Percentiles rank a stretch among this genome's conserved stretches.
phyloP scores from a whole-genome alignment of 2,797 vertebrate species.

The Mionectes olivaceus region DNA sequence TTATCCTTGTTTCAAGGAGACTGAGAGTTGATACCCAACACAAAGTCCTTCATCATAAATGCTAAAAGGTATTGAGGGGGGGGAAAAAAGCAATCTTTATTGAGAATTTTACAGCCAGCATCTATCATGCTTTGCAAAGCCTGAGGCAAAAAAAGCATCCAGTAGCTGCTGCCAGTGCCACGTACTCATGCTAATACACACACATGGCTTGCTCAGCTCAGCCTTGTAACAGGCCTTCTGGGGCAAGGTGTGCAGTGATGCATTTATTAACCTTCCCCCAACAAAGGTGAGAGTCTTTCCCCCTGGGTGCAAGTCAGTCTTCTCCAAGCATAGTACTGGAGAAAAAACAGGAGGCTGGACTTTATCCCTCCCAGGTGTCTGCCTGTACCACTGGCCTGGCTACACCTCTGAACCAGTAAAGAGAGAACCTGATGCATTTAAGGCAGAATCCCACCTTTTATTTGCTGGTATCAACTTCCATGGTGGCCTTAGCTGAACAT shows the following conservation, averaged over 20 bases:
- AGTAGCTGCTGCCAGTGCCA: constrained; percentile 25
- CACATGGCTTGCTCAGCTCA: not conserved
- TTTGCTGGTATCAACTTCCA: not conserved
- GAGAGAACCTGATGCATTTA: not conserved
- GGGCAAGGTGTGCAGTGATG: constrained; percentile 27
- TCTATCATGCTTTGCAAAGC: constrained; percentile 5
- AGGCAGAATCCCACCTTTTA: not conserved
- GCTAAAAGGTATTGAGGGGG: not conserved
- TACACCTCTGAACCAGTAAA: not conserved
- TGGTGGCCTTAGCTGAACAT: not conserved
- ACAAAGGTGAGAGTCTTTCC: not conserved
- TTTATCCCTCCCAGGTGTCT: not conserved
- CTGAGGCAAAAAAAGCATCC: constrained; percentile 19
- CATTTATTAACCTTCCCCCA: constrained; percentile 39
- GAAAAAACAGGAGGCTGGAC: not conserved
- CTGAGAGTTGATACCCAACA: not conserved
- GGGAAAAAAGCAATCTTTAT: not conserved
- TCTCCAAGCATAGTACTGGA: not conserved
- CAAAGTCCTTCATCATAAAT: not conserved
- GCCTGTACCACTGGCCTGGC: not conserved
- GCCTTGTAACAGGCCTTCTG: constrained; percentile 42
- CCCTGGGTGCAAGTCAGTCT: not conserved
- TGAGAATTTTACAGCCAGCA: constrained; percentile 12
- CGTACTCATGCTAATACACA: constrained; percentile 19
- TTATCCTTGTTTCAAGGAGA: constrained; percentile 1